Evolutionary conservation across 2,888 invertebrate genomes (phyloP), one percentile per base, ranked within the genome.

Genomic region (Trachelus stipa): DNA sequence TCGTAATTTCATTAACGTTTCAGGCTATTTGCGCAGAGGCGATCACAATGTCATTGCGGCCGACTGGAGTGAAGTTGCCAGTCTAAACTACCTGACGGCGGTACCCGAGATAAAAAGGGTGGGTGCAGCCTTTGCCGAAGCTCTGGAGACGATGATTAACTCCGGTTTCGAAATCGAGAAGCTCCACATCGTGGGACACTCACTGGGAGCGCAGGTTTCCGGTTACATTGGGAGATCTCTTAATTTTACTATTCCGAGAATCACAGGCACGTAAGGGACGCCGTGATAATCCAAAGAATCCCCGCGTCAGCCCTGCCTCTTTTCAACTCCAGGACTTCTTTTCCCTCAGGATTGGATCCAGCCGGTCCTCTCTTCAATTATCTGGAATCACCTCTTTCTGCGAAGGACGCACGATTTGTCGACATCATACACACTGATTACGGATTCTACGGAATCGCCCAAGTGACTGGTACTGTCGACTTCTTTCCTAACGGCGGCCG

Each of bases 341-440:
- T 71, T 30, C 1, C 33, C 12, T 89, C 91, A 68, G 93, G 91
- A 1, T 82, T 93, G 9, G 93, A 93, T 84, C 92, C 93, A 1
- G 93, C 93, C 0, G 92, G 92, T 81, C 93, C 93, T 0, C 88
- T 92, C 1, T 93, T 91, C 87, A 91, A 92, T 83, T 87, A 92
- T 1, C 76, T 91, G 0, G 88, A 88, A 1, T 77, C 81, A 0
- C 90, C 89, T 0, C 84, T 93, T 68, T 73, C 83, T 0, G 3
- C 83, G 0, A 33, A 82, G 0, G 93, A 92, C 76, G 93, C 93
- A 0, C 31, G 34, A 0, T 93, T 93, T 81, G 93, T 93, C 35
- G 93, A 93, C 83, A 87, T 91, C 1, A 90, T 93, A 73, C 93
- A 93, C 84, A 93, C 93, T 0, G 93, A 93, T 82, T 89, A 87